Evolutionary conservation across 2,113 vertebrate species (phyloP).

Genomic region (Bubalus kerabau): DNA sequence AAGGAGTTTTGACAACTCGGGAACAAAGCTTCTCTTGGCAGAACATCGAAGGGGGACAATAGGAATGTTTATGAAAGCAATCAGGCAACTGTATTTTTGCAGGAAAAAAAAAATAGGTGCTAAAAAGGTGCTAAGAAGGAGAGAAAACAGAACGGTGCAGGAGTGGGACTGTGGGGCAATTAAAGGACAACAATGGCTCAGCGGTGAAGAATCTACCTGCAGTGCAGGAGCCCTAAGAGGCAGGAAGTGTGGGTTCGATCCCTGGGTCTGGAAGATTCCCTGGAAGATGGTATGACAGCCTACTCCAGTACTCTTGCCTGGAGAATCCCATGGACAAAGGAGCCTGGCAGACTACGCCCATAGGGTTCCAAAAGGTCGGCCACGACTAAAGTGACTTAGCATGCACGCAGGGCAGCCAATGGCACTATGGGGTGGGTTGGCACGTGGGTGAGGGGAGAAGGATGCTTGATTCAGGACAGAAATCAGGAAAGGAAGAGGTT

Average conservation of each 20-base stretch:
- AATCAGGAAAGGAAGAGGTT: neutral
- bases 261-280: neutral
- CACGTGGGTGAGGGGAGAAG: too few relatives aligned
- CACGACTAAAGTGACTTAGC: neutral
- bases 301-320: neutral
- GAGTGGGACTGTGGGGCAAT: neutral
- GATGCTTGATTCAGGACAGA: neutral
- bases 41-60: slow-evolving; percentile 32
- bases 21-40: slow-evolving; percentile 12
- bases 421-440: neutral
- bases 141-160: neutral
- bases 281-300: neutral
- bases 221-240: neutral
- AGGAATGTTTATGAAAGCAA: slow-evolving; percentile 48
- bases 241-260: neutral
- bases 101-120: slow-evolving; percentile 8
- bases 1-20: slow-evolving; percentile 26
- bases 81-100: slow-evolving; percentile 27
- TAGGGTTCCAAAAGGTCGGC: neutral
- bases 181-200: neutral
- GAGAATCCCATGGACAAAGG: neutral
- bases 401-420: neutral
- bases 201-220: neutral
- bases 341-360: neutral
- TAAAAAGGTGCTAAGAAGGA: neutral